Conservation (phyloP, 2,797 vertebrate species). For the Lacerta bilineata region DNA sequence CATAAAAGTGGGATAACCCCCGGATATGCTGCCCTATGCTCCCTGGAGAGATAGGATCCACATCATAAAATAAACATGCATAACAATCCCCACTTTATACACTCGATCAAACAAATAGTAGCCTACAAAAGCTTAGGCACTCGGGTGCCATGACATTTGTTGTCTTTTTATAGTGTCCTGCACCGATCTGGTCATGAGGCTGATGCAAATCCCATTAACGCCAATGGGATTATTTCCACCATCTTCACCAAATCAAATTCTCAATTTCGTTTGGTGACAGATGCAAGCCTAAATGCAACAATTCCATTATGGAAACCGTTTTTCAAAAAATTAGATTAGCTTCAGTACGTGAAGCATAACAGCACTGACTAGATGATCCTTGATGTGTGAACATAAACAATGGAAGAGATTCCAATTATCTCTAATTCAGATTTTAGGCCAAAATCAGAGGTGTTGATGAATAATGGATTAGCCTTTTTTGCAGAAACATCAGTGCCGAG, state of each 20-base stretch:
- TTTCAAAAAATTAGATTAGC: constrained; percentile 24
- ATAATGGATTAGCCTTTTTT: constrained; percentile 69
- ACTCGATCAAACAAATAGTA: neutral
- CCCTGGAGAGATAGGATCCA: neutral
- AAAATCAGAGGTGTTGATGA: constrained; percentile 71
- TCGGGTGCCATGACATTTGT: neutral
- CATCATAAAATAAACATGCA: neutral
- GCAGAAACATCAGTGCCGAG: constrained; percentile 50
- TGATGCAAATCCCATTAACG: constrained; percentile 37
- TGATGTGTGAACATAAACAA: constrained; percentile 63
- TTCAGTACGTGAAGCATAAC: constrained; percentile 39
- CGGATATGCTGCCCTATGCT: neutral
- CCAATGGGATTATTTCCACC: constrained; percentile 13
- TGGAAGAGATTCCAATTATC: constrained; percentile 66
- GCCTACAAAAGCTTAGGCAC: neutral
- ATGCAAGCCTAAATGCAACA: neutral
- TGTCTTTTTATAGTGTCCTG: constrained; percentile 2
- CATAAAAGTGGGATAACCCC: neutral
- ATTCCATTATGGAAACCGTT: neutral
- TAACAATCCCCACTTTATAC: neutral
- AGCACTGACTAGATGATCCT: constrained; percentile 52
- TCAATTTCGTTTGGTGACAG: neutral
- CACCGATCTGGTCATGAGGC: constrained; percentile 10
- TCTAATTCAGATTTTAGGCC: constrained; percentile 70
- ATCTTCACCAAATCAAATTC: neutral